Evolutionary conservation across 2,797 vertebrate genomes (phyloP).

Genomic region (Peromyscus melanophrys): DNA sequence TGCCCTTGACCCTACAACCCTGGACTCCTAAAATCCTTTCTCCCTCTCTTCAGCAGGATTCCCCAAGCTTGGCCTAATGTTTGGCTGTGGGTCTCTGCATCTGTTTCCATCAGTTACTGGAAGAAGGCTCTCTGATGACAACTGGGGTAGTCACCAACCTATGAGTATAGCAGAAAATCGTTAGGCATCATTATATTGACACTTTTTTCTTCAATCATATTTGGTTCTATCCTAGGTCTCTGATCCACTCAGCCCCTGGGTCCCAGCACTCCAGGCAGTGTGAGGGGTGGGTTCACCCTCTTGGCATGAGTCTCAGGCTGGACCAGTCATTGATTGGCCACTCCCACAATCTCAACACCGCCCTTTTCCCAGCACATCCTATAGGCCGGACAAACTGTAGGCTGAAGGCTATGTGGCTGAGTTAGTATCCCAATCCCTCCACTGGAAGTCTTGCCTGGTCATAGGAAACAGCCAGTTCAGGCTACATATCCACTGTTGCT

Average conservation of each 20-base stretch:
- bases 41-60: neutral
- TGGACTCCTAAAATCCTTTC: neutral
- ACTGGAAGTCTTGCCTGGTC: neutral
- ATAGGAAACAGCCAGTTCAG: neutral
- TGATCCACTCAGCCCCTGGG: neutral
- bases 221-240: neutral
- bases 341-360: neutral
- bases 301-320: neutral
- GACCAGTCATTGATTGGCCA: neutral
- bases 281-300: neutral
- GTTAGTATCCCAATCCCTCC: neutral
- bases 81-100: neutral
- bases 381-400: neutral
- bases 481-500: neutral
- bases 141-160: neutral
- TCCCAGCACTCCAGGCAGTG: neutral
- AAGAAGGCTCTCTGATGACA: neutral
- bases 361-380: neutral
- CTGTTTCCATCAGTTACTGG: neutral
- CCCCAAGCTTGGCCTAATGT: neutral
- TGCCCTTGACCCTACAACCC: neutral
- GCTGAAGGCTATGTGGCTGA: neutral
- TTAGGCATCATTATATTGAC: neutral
- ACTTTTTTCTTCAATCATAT: neutral
- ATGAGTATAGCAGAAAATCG: neutral